Base-by-base conservation (phyloP, 2,797 vertebrate species). In the Macropodus opercularis region DNA sequence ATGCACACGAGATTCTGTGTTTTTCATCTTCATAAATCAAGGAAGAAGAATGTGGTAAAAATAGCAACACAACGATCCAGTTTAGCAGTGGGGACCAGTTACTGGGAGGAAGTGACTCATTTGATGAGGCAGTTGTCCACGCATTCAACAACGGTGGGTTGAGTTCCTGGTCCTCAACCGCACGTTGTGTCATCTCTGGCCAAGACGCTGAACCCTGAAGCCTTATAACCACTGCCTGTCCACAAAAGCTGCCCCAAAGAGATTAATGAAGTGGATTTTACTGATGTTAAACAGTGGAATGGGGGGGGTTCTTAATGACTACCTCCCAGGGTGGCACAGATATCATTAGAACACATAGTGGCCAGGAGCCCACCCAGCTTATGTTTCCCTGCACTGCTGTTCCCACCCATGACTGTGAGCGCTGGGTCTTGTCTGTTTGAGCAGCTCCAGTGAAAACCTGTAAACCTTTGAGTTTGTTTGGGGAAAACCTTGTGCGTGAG, bases 371-470 rank as follows among this genome's bases (percentile, higher is more conserved):
- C 40, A 36, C 52, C 31, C 52, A 21, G 51, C 50, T 69, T 53
- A 41, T 60, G 73, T 77, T 72, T 78, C 71, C 66, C 51, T 55
- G 48, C 46, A 51, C 59, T 56, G 26, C 49, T 42, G 24, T 63
- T 63, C 47, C 62, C 61, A 72, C 72, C 72, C 60, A 29, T 44
- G 12, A 35, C 69, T 61, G 61, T 51, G 46, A 53, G 57, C 56
- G 35, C 23, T 43, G 40, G 32, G 11, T 47, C 24, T 47, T 34
- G 54, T 65, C 57, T 57, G 56, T 64, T 63, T 47, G 69, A 66
- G 13, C 41, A 48, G 21, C 75, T 44, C 36, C 2, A 17, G 29
- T 51, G 44, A 47, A n/a, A 65, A 73, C n/a, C n/a, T n/a, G n/a
- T n/a, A n/a, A n/a, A n/a, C n/a, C n/a, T n/a, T n/a, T n/a, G n/a